phyloP scores from a whole-genome alignment of 2,797 vertebrate species.

The Schizothorax lantsangensis region DNA sequence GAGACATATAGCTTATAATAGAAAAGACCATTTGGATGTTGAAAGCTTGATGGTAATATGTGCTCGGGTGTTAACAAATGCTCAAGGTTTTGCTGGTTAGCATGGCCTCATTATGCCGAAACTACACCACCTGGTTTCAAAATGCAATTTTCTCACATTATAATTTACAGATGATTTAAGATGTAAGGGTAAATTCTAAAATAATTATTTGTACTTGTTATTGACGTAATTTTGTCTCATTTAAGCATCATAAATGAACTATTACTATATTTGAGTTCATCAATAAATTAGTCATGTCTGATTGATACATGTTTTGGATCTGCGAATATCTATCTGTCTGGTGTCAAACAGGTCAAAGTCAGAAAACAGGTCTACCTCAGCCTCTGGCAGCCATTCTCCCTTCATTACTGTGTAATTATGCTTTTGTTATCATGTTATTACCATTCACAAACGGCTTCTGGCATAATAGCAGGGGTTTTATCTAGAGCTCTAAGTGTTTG shows the following conservation, averaged over 20 bases:
- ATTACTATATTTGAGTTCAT: conserved; percentile 36
- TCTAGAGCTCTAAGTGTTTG: conserved; percentile 41
- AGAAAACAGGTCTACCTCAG: conserved; percentile 4
- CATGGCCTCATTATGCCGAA: background rate
- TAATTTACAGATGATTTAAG: background rate
- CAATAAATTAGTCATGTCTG: conserved; percentile 22
- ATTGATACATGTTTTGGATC: conserved; percentile 11
- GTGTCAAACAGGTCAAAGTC: conserved; percentile 24
- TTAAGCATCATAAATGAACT: conserved; percentile 41
- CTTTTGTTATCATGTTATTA: conserved; percentile 41
- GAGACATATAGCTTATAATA: background rate
- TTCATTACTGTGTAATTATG: conserved; percentile 38
- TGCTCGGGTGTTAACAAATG: background rate
- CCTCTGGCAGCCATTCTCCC: conserved; percentile 1
- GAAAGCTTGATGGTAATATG: conserved; percentile 23
- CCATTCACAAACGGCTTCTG: conserved; percentile 37
- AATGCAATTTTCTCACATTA: background rate
- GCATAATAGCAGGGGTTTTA: conserved; percentile 36
- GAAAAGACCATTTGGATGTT: conserved; percentile 10
- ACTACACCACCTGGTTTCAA: background rate
- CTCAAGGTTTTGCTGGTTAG: background rate
- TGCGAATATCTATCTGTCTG: background rate
- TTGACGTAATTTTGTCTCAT: conserved; percentile 36
- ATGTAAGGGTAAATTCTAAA: background rate
- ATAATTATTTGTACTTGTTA: conserved; percentile 4